These are phyloP conservation scores for Diplolepis rosae DNA, from an alignment of 2,888 invertebrate genomes.

Conservation along the genomic window DNA sequence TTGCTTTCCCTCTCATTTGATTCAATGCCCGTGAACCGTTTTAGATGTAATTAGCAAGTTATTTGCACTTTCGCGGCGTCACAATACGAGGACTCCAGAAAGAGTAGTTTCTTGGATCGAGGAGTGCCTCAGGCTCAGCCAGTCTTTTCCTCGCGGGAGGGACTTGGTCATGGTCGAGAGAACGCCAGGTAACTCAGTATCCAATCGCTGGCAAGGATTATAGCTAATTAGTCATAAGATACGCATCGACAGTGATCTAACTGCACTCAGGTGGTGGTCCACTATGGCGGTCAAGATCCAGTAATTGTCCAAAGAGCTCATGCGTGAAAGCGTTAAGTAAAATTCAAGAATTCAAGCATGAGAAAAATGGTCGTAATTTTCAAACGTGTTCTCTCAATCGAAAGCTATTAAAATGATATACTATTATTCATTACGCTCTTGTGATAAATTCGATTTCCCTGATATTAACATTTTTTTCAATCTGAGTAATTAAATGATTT, in stretches of 20 bases:
- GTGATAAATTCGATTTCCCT: background rate
- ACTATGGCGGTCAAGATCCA: slow-evolving; percentile 31
- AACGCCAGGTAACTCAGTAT: slow-evolving; percentile 48
- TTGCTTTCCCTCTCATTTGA: slow-evolving; percentile 20
- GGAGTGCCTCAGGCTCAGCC: slow-evolving; percentile 44
- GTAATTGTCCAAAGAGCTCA: background rate
- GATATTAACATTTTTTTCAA: background rate
- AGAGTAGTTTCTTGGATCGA: slow-evolving; percentile 29
- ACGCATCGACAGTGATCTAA: slow-evolving; percentile 53
- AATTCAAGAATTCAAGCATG: background rate
- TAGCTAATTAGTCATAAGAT: slow-evolving; percentile 65
- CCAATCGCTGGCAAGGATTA: slow-evolving; percentile 60
- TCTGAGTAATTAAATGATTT: background rate
- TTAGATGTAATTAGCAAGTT: slow-evolving; percentile 63
- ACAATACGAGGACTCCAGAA: slow-evolving; percentile 44
- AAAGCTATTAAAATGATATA: slow-evolving; percentile 6
- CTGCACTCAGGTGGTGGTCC: slow-evolving; percentile 42
- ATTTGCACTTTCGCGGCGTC: slow-evolving; percentile 57
- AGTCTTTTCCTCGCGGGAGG: slow-evolving; percentile 56
- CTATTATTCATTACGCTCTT: background rate
- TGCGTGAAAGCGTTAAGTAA: background rate
- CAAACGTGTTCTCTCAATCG: background rate
- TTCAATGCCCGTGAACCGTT: slow-evolving; percentile 39
- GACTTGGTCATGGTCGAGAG: slow-evolving; percentile 63
- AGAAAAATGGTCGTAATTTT: background rate